Percentiles rank a stretch among this genome's conserved stretches.
Conservation (phyloP, 1,140 invertebrate species). For the Brachystomella parvula region DNA sequence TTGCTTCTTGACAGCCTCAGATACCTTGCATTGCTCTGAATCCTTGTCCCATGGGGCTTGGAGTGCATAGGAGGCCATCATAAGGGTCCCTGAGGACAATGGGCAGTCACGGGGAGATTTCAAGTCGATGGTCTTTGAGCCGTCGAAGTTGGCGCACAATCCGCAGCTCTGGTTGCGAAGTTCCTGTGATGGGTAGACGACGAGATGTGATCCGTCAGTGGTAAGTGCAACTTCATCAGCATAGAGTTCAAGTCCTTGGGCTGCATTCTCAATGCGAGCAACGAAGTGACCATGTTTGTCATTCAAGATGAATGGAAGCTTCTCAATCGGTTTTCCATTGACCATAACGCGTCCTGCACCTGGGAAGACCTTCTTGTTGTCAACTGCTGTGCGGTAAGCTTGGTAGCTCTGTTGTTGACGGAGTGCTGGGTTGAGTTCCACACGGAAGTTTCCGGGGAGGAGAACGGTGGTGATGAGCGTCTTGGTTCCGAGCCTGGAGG, state of each 20-base stretch:
- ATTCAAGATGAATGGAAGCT: background rate
- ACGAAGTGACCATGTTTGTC: constrained; percentile 15
- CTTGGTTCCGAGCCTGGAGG: constrained; percentile 19
- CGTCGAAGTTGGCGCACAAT: constrained; percentile 31
- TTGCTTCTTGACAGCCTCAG: constrained; percentile 18
- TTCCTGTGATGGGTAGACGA: constrained; percentile 17
- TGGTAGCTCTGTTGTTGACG: background rate
- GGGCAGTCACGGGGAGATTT: constrained; percentile 29
- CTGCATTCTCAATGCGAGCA: constrained; percentile 9
- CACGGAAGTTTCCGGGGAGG: constrained; percentile 24
- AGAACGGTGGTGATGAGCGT: constrained; percentile 15
- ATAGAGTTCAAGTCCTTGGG: constrained; percentile 30
- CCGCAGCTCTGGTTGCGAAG: constrained; percentile 34
- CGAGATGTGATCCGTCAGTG: constrained; percentile 22
- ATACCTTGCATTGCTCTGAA: constrained; percentile 17
- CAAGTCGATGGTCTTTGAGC: constrained; percentile 32
- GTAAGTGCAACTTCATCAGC: constrained; percentile 21
- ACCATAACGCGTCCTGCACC: background rate
- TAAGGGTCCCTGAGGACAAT: constrained; percentile 28
- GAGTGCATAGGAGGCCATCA: constrained; percentile 31
- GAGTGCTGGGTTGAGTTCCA: constrained; percentile 15
- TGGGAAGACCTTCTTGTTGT: background rate
- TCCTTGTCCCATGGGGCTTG: background rate
- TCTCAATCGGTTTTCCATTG: background rate
- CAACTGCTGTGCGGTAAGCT: background rate